Evolutionary conservation across 2,888 invertebrate species (phyloP), one percentile per base, ranked within the genome.

Genomic region (Lepetodrilus schrolli): DNA sequence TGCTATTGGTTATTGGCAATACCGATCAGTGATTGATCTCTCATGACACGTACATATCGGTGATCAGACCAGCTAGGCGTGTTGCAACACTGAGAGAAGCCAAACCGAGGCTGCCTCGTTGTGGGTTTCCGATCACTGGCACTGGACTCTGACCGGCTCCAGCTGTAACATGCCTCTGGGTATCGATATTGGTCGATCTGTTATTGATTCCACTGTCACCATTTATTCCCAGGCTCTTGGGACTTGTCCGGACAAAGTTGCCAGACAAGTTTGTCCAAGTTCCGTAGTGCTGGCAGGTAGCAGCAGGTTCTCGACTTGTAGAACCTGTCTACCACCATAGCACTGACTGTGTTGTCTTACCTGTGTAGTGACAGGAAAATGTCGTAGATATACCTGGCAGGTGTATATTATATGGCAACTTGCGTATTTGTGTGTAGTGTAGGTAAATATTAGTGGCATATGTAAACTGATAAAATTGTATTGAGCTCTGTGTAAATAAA

Each of bases 11-110:
- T 49, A 50, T 70, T 50, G 49, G 36, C 36, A 37, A 49, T 48
- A 68, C 47, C 47, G 43, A 47, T 68, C 47, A 47, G 36, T n/a
- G 50, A 70, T 70, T 70, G 70, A 70, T 70, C 70, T 70, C 50
- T 50, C 50, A 70, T 70, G 37, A 58, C 58, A 37, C 30, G 65
- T 72, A 37, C 36, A 70, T 37, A 50, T 70, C 34, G 51, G 26
- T 70, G 49, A 47, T 49, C 49, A 50, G 49, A 50, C 36, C 13
- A 13, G n/a, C n/a, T 43, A 47, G 68, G 20, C 68, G 23, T 68
- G 43, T 23, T 47, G 17, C 10, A 23, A 34, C 43, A 13, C n/a
- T n/a, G n/a, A n/a, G n/a, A n/a, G n/a, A n/a, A n/a, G 23, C 43
- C 26, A 48, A 26, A 68, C 21, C 43, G 47, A 47, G 43, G 68